phyloP scores from a whole-genome alignment of 2,797 vertebrate genomes.

The Dermochelys coriacea region DNA sequence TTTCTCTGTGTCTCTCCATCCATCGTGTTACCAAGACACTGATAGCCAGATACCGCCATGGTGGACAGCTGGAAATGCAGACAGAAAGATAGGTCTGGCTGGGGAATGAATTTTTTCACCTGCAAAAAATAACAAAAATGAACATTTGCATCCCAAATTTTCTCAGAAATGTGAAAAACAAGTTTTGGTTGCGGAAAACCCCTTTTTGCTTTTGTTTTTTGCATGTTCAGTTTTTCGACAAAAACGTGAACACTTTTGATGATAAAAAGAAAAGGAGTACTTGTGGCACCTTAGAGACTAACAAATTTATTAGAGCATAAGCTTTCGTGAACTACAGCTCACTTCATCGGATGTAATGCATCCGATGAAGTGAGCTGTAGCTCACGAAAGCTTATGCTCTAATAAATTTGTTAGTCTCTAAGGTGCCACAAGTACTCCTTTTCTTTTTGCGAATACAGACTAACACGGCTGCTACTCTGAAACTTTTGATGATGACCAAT shows the following conservation, averaged over 20 bases:
- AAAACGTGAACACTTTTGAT: background rate
- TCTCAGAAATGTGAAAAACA: background rate
- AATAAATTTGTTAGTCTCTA: too few species aligned
- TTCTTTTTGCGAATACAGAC: too few species aligned
- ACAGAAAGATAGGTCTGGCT: too few species aligned
- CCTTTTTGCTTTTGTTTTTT: background rate
- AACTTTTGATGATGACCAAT: background rate
- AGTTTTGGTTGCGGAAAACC: background rate
- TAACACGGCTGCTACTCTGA: too few species aligned
- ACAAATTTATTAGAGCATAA: too few species aligned
- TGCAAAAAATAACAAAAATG: background rate
- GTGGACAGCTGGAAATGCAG: background rate
- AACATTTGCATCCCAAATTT: background rate
- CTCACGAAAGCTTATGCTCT: too few species aligned
- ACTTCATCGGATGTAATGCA: too few species aligned
- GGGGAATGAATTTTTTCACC: background rate
- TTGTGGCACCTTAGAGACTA: too few species aligned
- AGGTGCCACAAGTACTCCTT: too few species aligned
- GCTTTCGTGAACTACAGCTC: too few species aligned
- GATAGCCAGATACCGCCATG: accelerated
- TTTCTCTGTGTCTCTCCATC: background rate
- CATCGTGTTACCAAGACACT: background rate
- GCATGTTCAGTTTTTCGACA: background rate
- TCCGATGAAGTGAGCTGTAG: too few species aligned
- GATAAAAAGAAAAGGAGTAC: too few species aligned